Conservation (phyloP, 2,113 vertebrate genomes). For the Myotis lucifugus region DNA sequence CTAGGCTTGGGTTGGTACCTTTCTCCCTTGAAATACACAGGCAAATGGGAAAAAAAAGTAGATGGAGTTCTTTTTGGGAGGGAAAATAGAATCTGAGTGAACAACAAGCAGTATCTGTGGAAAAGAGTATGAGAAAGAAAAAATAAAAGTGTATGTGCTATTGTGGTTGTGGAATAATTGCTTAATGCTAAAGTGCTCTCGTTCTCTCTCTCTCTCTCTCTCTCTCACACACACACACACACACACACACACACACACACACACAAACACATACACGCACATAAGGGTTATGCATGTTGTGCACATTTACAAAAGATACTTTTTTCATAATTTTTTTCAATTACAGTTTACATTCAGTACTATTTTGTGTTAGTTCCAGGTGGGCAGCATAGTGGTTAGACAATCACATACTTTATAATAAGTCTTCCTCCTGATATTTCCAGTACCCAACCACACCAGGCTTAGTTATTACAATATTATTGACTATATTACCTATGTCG, state of each 20-base stretch:
- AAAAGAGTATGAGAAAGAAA: neutral
- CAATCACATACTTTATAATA: neutral
- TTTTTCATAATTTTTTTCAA: neutral
- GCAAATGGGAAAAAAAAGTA: neutral
- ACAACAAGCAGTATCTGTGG: neutral
- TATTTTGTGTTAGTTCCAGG: neutral
- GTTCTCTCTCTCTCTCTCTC: neutral
- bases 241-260: no score
- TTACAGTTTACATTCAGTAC: neutral
- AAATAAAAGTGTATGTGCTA: neutral
- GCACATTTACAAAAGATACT: neutral
- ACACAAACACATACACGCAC: no score
- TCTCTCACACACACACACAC: no score
- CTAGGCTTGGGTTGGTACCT: neutral
- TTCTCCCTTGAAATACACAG: neutral
- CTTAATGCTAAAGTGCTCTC: neutral
- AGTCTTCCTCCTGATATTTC: neutral
- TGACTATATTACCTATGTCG: neutral
- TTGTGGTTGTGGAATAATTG: neutral
- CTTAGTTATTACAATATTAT: no score
- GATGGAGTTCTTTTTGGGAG: neutral
- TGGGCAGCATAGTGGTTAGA: neutral
- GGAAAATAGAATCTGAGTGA: neutral
- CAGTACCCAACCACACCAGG: neutral
- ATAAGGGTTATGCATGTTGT: neutral